These are phyloP conservation scores for Pomatorhinus ruficollis DNA, from an alignment of 2,113 vertebrate species.

Conservation along the genomic window DNA sequence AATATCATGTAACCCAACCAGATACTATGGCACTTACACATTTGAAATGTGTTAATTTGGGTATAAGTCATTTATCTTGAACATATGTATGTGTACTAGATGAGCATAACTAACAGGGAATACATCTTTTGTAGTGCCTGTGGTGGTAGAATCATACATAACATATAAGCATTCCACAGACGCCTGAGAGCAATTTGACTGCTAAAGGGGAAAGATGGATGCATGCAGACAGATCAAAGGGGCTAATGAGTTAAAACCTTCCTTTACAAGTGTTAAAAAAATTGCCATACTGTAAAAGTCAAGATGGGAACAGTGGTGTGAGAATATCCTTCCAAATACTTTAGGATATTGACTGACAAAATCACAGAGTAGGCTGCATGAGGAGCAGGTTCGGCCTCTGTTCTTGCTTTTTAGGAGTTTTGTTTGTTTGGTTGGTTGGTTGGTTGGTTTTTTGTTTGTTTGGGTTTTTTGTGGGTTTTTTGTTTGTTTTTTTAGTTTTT, in stretches of 20 bases:
- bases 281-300: background rate
- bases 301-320: background rate
- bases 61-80: background rate
- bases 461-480: background rate
- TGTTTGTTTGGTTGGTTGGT: background rate
- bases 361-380: background rate
- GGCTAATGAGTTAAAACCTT: background rate
- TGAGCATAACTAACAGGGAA: background rate
- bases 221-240: background rate
- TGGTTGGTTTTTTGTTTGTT: too few relatives aligned
- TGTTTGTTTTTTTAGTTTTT: too few relatives aligned
- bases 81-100: background rate
- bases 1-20: fast-evolving
- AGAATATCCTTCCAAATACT: background rate
- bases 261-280: background rate
- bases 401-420: background rate
- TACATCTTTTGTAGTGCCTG: background rate
- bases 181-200: fast-evolving
- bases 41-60: background rate
- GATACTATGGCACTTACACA: fast-evolving
- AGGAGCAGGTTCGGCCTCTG: fast-evolving
- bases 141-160: background rate
- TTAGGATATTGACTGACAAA: background rate
- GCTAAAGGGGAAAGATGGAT: background rate
- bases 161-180: background rate